Evolutionary conservation across 2,113 vertebrate species (phyloP), one percentile per base, ranked within the genome.

Genomic region (Eudyptes chrysolophus): DNA sequence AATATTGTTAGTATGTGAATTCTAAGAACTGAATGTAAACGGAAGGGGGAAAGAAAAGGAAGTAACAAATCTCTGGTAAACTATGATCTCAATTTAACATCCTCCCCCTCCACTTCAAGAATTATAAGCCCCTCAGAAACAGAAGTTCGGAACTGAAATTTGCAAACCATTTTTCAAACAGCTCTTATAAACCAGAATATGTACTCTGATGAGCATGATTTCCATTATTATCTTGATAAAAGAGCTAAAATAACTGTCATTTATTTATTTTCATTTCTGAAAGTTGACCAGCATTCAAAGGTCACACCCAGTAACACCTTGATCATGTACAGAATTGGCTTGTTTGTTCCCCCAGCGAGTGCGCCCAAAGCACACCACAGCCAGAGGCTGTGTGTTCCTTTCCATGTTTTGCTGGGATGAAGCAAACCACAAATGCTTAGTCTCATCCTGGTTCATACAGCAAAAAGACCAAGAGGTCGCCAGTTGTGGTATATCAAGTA

Each of bases 281-380:
- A 95, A 65, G 17, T 34, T 71, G 14, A 69, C 14, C 6, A 61
- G 8, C 8, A 11, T 90, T 91, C 40, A n/a, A 66, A 25, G 13
- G 16, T 65, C 34, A 17, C 16, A 30, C 6, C 13, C 34, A 16
- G 19, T 16, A 90, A 34, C 7, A 51, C 1, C 20, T 57, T 55
- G 29, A 60, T 10, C 1, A 0, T 46, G 6, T 74, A 49, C 2
- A 57, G 49, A 81, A 52, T 16, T 13, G 4, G 3, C 5, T 87
- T 55, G 2, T 54, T 70, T 79, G 4, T 42, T 36, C 8, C 7
- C 7, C 3, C 34, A 68, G 8, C 0, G 0, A 76, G 25, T 1
- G 7, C 4, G 46, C 2, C 5, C 3, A 2, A 75, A 82, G 11
- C 24, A 65, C 0, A 3, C 4, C 13, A 64, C 61, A 38, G 5